Conservation (phyloP, 2,113 vertebrate genomes). For the Alosa alosa region DNA sequence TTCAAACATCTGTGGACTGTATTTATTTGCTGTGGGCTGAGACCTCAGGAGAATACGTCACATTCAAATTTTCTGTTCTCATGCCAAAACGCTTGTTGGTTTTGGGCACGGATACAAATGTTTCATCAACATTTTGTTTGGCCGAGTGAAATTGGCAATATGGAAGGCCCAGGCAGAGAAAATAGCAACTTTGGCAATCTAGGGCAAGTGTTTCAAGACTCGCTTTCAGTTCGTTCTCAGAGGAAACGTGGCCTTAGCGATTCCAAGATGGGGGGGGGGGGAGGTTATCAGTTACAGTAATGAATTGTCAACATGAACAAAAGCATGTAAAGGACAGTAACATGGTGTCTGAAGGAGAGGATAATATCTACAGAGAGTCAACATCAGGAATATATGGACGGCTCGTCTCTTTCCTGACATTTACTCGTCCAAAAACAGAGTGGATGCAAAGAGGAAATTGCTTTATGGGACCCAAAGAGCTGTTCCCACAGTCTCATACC, state of each 20-base stretch:
- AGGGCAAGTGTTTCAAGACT: conserved; percentile 8
- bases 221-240: neutral
- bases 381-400: neutral
- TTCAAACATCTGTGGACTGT: conserved; percentile 4
- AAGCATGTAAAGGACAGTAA: neutral
- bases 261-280: neutral
- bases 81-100: neutral
- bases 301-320: neutral
- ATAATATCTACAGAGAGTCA: neutral
- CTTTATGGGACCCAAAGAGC: neutral
- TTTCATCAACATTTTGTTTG: conserved; percentile 20
- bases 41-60: neutral
- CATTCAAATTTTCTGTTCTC: neutral
- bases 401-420: neutral
- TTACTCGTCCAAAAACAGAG: neutral
- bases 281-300: neutral
- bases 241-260: neutral
- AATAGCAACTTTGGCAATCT: neutral
- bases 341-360: neutral
- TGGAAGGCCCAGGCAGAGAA: neutral
- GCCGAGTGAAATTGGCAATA: neutral
- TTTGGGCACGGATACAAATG: neutral
- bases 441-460: neutral
- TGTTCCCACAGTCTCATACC: neutral
- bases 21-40: conserved; percentile 2